Percentiles rank a stretch among this genome's conserved stretches.
phyloP scores from a whole-genome alignment of 92 coral and sea anemone species.

The Bergia sp. region DNA sequence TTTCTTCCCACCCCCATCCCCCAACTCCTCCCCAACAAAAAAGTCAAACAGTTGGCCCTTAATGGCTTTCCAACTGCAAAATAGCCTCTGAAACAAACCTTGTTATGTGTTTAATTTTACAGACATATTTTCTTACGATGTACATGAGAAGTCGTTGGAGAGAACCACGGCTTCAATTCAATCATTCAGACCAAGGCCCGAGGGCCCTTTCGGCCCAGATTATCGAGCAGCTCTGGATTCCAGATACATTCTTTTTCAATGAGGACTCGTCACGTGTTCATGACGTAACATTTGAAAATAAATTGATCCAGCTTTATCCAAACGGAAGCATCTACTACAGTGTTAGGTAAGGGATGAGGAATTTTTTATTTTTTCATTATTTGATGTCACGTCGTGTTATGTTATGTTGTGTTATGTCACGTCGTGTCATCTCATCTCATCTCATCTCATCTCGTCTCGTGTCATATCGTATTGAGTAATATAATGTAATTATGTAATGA shows the following conservation, averaged over 20 bases:
- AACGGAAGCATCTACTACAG: constrained; percentile 38
- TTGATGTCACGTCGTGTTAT: too few relatives aligned
- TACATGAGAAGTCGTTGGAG: constrained; percentile 50
- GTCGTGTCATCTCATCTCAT: too few relatives aligned
- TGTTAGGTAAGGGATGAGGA: constrained; percentile 26
- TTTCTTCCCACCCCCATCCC: too few relatives aligned
- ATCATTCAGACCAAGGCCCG: constrained; percentile 23
- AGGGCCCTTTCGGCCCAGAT: constrained; percentile 45
- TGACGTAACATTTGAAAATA: constrained; percentile 37
- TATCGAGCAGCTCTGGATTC: constrained; percentile 49
- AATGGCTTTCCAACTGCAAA: background rate
- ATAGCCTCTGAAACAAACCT: background rate
- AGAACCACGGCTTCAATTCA: constrained; percentile 48
- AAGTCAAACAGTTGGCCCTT: too few relatives aligned
- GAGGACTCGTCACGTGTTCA: constrained; percentile 51
- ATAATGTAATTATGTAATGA: too few relatives aligned
- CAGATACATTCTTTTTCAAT: constrained; percentile 54
- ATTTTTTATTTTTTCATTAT: too few relatives aligned
- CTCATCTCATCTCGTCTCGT: too few relatives aligned
- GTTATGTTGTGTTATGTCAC: too few relatives aligned
- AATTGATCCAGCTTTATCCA: constrained; percentile 39
- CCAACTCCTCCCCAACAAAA: too few relatives aligned
- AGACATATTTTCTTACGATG: constrained; percentile 38
- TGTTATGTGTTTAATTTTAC: background rate
- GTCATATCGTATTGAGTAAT: too few relatives aligned